These are phyloP conservation scores for Piprites chloris DNA, from an alignment of 2,113 vertebrate species.

Conservation along the genomic window DNA sequence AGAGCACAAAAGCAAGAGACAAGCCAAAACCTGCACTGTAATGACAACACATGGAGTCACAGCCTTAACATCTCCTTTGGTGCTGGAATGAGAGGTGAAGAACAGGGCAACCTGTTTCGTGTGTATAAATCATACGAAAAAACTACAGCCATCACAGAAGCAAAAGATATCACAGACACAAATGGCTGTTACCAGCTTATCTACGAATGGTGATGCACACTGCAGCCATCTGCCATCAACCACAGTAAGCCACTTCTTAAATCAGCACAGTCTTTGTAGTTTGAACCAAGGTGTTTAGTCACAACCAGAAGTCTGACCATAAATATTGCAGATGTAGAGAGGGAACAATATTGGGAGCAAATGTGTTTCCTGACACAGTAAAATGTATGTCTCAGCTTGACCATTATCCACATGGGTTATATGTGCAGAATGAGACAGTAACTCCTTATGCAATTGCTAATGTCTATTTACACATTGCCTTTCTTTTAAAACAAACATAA, in stretches of 20 bases:
- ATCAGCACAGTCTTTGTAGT: neutral
- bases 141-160: neutral
- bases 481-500: neutral
- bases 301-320: neutral
- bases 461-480: neutral
- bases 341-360: neutral
- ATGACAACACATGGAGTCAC: slow-evolving; percentile 24
- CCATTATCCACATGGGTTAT: neutral
- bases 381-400: neutral
- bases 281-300: neutral
- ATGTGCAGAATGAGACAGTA: neutral
- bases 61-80: slow-evolving; percentile 3
- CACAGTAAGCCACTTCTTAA: neutral
- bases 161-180: neutral
- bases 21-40: slow-evolving; percentile 47
- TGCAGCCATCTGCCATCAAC: neutral
- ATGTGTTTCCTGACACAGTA: neutral
- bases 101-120: slow-evolving; percentile 30
- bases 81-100: slow-evolving; percentile 47
- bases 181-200: neutral
- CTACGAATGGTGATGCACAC: neutral
- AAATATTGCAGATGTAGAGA: neutral
- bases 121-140: slow-evolving; percentile 10
- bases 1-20: slow-evolving; percentile 37
- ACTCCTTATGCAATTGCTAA: neutral